phyloP scores from a whole-genome alignment of 2,113 vertebrate species.

The Catharus minimus region DNA sequence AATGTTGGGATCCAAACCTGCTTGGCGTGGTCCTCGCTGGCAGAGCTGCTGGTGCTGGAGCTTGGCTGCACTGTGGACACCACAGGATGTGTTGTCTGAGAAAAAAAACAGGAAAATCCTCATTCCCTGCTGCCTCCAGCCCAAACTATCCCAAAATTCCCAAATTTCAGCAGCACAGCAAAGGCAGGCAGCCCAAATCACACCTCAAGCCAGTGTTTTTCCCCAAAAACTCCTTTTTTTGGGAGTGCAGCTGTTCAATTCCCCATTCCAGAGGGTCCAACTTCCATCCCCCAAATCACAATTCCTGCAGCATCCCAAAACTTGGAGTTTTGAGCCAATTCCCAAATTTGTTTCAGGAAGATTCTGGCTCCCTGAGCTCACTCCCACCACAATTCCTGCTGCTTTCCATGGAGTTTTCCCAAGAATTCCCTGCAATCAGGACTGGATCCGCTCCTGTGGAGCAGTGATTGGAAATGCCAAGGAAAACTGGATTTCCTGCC shows the following conservation, averaged over 20 bases:
- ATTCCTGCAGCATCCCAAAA: background rate
- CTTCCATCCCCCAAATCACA: background rate
- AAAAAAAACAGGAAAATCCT: background rate
- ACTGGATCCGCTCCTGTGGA: rapidly evolving
- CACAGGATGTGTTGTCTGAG: conserved; percentile 64
- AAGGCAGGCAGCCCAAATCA: background rate
- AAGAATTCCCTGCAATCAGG: rapidly evolving
- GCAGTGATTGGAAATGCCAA: rapidly evolving
- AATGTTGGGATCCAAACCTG: conserved; percentile 69
- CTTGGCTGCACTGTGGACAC: conserved; percentile 69
- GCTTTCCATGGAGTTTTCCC: rapidly evolving
- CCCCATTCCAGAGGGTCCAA: background rate
- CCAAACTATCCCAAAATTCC: background rate
- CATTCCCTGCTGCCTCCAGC: too few species aligned
- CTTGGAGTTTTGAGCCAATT: too few species aligned
- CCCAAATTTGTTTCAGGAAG: background rate
- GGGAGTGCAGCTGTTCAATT: background rate
- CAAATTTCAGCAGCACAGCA: background rate
- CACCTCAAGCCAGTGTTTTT: rapidly evolving
- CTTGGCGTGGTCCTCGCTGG: conserved; percentile 83
- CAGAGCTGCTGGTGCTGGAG: conserved; percentile 75
- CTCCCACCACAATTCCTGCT: too few species aligned
- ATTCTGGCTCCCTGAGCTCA: background rate
- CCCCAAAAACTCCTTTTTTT: background rate
- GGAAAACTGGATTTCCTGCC: background rate